Conservation (phyloP, 2,888 invertebrate genomes). For the Euzophera pinguis region DNA sequence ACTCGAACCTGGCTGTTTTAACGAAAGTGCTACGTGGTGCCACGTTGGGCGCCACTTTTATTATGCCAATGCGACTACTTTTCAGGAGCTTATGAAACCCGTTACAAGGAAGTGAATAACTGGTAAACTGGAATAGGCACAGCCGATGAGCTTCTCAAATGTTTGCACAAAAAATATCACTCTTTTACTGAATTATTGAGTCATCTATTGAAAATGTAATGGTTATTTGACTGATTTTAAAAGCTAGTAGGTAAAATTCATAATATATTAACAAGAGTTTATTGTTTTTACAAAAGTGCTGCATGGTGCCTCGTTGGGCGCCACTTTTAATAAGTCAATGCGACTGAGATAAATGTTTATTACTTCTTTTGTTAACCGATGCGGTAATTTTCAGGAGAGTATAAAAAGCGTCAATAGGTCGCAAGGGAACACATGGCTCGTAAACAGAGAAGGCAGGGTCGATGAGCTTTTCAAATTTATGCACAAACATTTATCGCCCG, state of each 20-base stretch:
- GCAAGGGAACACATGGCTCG: slow-evolving; percentile 32
- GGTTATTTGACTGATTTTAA: slow-evolving; percentile 71
- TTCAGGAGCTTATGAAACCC: no score
- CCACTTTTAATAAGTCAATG: no score
- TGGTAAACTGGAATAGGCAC: no score
- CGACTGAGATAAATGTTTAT: slow-evolving; percentile 18
- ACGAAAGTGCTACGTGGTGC: slow-evolving; percentile 27
- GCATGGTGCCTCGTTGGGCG: neutral
- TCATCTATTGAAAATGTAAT: slow-evolving; percentile 74
- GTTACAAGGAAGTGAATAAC: no score
- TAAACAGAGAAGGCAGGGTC: slow-evolving; percentile 33
- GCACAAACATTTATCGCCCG: slow-evolving; percentile 47
- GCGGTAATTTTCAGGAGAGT: slow-evolving; percentile 14
- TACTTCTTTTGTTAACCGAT: slow-evolving; percentile 14
- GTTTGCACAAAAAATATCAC: no score
- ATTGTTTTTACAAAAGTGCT: slow-evolving; percentile 31
- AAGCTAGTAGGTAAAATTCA: slow-evolving; percentile 72
- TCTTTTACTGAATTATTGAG: slow-evolving; percentile 77
- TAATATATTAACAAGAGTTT: slow-evolving; percentile 67
- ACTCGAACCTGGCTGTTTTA: slow-evolving; percentile 43
- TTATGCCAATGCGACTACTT: no score
- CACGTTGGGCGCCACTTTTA: no score
- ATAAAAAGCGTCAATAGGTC: slow-evolving; percentile 27
- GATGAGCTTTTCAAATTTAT: slow-evolving; percentile 50
- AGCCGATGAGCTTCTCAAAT: no score